Evolutionary conservation across 2,797 vertebrate genomes (phyloP).

Genomic region (Clarias platycephalus): DNA sequence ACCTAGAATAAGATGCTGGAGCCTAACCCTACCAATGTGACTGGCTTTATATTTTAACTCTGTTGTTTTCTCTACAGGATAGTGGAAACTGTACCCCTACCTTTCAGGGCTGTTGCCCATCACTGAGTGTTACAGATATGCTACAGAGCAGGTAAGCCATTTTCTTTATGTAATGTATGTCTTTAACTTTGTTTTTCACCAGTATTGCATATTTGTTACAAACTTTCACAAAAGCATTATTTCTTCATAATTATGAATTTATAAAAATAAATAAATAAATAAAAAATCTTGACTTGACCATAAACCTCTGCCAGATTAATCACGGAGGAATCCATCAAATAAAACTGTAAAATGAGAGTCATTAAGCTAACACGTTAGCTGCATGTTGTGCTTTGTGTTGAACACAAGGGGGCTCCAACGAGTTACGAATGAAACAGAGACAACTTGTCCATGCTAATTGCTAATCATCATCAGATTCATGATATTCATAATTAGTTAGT

Average conservation of each 20-base stretch:
- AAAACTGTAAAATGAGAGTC: background rate
- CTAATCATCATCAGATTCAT: background rate
- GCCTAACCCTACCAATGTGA: background rate
- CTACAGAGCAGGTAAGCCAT: constrained; percentile 72
- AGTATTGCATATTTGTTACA: background rate
- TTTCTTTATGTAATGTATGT: background rate
- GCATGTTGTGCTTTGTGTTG: constrained; percentile 16
- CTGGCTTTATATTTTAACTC: constrained; percentile 21
- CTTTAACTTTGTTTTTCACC: constrained; percentile 17
- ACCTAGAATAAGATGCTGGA: constrained; percentile 20
- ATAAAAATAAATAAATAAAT: background rate
- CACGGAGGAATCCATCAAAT: background rate
- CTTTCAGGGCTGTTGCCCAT: constrained; percentile 75
- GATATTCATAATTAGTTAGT: too few species aligned
- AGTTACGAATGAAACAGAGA: constrained; percentile 61
- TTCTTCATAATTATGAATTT: background rate
- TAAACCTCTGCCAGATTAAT: background rate
- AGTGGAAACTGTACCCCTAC: constrained; percentile 73
- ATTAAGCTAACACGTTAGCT: background rate
- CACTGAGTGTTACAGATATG: constrained; percentile 74
- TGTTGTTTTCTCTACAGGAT: constrained; percentile 60
- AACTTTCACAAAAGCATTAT: background rate
- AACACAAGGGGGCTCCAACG: constrained; percentile 71
- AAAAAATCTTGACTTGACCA: background rate
- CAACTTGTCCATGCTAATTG: background rate